Conservation (phyloP, 2,797 vertebrate genomes). For the Danio albolineatus region DNA sequence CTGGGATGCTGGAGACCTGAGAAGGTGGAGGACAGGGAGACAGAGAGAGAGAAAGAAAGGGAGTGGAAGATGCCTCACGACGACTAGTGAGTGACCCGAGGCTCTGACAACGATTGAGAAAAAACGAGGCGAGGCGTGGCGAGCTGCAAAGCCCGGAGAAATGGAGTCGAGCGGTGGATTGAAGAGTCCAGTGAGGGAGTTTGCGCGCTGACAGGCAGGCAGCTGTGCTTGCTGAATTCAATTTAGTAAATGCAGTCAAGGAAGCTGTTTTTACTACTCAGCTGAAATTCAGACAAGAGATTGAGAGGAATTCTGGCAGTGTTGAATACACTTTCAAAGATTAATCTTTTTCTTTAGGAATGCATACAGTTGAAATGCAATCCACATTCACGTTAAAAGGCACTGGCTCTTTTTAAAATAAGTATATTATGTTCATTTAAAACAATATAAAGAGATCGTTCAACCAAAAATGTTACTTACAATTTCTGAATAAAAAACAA, state of each 20-base stretch:
- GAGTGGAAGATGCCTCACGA: conserved; percentile 71
- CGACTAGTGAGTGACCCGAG: conserved; percentile 76
- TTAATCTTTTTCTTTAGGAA: neutral
- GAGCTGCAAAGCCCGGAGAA: conserved; percentile 76
- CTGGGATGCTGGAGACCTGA: conserved; percentile 43
- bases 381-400: neutral
- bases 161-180: conserved; percentile 53
- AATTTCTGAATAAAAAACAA: too few species aligned
- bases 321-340: conserved; percentile 36
- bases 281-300: conserved; percentile 26
- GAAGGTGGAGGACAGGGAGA: conserved; percentile 54
- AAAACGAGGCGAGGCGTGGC: conserved; percentile 75
- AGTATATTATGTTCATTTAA: too few species aligned
- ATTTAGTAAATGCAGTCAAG: conserved; percentile 48
- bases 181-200: conserved; percentile 44
- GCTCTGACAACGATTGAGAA: conserved; percentile 73
- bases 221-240: conserved; percentile 41
- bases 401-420: neutral
- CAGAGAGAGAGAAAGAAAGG: conserved; percentile 52
- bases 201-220: conserved; percentile 9
- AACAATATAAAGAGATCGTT: too few species aligned
- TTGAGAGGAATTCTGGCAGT: conserved; percentile 14
- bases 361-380: neutral
- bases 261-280: conserved; percentile 46
- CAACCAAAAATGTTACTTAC: too few species aligned